Percentiles rank a stretch among this genome's conserved stretches.
These are phyloP conservation scores for Vespertilio murinus DNA, from an alignment of 2,797 vertebrate genomes.

Conservation along the genomic window DNA sequence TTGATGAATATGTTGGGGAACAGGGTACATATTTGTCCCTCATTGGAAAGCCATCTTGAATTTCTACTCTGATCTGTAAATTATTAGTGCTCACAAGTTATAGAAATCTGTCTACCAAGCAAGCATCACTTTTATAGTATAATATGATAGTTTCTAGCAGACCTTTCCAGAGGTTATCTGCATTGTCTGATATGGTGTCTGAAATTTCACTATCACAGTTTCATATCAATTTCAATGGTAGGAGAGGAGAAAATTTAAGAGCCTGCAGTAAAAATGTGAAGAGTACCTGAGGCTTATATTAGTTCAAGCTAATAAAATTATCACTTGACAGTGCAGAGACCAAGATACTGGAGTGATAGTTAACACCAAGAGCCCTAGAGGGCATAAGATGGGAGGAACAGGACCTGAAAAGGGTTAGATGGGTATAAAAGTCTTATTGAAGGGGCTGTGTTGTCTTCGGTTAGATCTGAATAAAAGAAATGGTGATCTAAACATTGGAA, in stretches of 20 bases:
- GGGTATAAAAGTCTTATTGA: not conserved
- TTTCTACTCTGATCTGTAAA: not conserved
- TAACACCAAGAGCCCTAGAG: not conserved
- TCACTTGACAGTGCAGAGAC: not conserved
- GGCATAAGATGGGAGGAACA: not conserved
- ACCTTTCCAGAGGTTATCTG: not conserved
- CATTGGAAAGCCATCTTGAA: not conserved
- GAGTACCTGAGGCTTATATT: not conserved
- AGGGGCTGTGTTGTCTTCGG: not conserved
- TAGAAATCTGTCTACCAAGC: not conserved
- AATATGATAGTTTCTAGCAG: not conserved
- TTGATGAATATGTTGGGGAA: not conserved
- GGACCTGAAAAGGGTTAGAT: not conserved
- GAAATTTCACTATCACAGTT: not conserved
- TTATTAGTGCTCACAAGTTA: not conserved
- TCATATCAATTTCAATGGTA: not conserved
- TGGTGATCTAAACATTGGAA: conserved; percentile 41
- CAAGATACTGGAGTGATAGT: not conserved
- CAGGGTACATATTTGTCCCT: not conserved
- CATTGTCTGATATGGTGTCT: not conserved
- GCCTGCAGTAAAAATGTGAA: not conserved
- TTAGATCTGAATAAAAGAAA: conserved; percentile 26
- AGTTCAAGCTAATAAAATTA: not conserved
- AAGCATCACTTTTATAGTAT: not conserved
- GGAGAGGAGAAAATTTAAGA: not conserved